A percentile compares a stretch with the other conserved stretches of the same genome.
These are phyloP conservation scores for Gastracanthus pulcherrimus DNA, from an alignment of 2,888 invertebrate genomes.

Conservation along the genomic window DNA sequence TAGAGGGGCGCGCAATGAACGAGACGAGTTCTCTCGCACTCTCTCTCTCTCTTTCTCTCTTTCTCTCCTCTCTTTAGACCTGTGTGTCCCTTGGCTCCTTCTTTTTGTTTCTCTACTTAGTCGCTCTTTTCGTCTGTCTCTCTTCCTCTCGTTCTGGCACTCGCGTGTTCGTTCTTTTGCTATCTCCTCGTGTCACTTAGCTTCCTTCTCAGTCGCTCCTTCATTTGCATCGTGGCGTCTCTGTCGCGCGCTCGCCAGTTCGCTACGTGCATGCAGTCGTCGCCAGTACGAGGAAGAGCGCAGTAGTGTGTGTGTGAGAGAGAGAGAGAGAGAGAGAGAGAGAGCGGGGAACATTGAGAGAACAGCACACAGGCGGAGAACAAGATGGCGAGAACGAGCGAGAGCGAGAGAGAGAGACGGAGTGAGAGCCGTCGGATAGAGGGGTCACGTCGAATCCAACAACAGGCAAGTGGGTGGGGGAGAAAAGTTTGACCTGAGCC, in stretches of 20 bases:
- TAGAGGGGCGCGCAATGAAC: conserved; percentile 53
- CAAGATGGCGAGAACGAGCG: conserved; percentile 17
- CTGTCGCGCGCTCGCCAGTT: conserved; percentile 16
- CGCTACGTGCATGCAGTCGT: background rate
- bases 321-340: conserved; percentile 32
- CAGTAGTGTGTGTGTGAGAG: conserved; percentile 39
- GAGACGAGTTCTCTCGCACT: conserved; percentile 48
- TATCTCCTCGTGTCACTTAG: conserved; percentile 40
- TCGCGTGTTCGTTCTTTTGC: conserved; percentile 44
- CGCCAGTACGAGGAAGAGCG: conserved; percentile 2
- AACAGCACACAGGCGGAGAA: background rate
- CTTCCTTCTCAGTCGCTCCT: conserved; percentile 50
- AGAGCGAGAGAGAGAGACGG: conserved; percentile 29
- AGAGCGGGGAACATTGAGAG: no score
- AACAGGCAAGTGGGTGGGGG: conserved; percentile 65
- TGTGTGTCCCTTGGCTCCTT: background rate
- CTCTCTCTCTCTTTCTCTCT: conserved; percentile 41
- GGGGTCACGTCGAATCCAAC: conserved; percentile 63
- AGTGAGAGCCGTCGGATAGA: conserved; percentile 57
- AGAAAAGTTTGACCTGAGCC: conserved; percentile 75
- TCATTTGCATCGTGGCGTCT: conserved; percentile 42
- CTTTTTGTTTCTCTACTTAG: conserved; percentile 45
- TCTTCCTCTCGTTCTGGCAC: conserved; percentile 51
- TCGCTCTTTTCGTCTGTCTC: conserved; percentile 45
- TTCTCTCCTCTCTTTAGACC: conserved; percentile 47